A percentile compares a stretch with the other conserved stretches of the same genome.
phyloP scores from a whole-genome alignment of 2,113 vertebrate genomes.

The Siniperca chuatsi region DNA sequence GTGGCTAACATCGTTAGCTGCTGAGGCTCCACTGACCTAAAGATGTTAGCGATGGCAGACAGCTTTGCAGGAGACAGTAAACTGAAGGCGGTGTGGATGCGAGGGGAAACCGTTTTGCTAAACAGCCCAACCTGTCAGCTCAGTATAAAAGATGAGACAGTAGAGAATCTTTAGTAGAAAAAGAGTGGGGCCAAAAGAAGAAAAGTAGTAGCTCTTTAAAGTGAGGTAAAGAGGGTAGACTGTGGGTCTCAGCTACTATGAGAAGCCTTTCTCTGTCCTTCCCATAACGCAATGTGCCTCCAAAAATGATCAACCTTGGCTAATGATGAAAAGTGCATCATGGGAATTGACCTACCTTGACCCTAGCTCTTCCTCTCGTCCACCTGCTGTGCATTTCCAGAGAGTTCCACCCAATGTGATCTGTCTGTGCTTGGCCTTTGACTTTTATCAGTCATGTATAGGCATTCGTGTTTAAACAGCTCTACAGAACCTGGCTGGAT shows the following conservation, averaged over 20 bases:
- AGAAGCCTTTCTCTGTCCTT: slow-evolving; percentile 18
- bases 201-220: slow-evolving; percentile 47
- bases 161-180: slow-evolving; percentile 38
- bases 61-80: slow-evolving; percentile 42
- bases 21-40: slow-evolving; percentile 62
- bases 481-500: slow-evolving; percentile 59
- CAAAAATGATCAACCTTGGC: slow-evolving; percentile 8
- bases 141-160: slow-evolving; percentile 45
- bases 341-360: slow-evolving; percentile 16
- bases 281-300: slow-evolving; percentile 15
- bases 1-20: slow-evolving; percentile 53
- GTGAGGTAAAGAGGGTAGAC: slow-evolving; percentile 37
- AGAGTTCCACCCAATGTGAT: slow-evolving; percentile 51
- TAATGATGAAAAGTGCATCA: slow-evolving; percentile 28
- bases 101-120: slow-evolving; percentile 33
- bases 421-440: slow-evolving; percentile 69
- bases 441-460: slow-evolving; percentile 62
- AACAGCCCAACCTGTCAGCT: slow-evolving; percentile 52
- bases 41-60: slow-evolving; percentile 49
- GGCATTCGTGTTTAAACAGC: slow-evolving; percentile 69
- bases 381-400: slow-evolving; percentile 45
- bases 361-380: neutral
- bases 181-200: slow-evolving; percentile 26
- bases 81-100: slow-evolving; percentile 33
- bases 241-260: slow-evolving; percentile 24